phyloP scores from a whole-genome alignment of 1,140 invertebrate species.

The Cydia fagiglandana region DNA sequence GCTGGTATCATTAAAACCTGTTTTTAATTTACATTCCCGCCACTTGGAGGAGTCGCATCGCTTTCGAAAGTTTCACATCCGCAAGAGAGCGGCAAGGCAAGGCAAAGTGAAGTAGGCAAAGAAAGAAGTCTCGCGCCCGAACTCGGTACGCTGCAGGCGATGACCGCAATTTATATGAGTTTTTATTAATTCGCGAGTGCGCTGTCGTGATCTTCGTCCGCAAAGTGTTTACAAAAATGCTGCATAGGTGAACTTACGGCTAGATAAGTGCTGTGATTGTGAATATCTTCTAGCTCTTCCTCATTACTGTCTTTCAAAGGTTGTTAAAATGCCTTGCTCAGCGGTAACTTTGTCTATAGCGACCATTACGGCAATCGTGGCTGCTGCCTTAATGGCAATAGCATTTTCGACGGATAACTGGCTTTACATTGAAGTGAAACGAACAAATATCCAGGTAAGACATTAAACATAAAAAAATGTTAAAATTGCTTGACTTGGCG shows the following conservation, averaged over 20 bases:
- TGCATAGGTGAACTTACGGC: slow-evolving; percentile 73
- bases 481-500: background rate
- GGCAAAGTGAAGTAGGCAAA: slow-evolving; percentile 70
- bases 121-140: slow-evolving; percentile 72
- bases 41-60: slow-evolving; percentile 70
- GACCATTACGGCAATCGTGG: slow-evolving; percentile 95
- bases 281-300: slow-evolving; percentile 56
- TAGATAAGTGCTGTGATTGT: slow-evolving; percentile 76
- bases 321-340: slow-evolving; percentile 92
- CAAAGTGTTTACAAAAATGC: slow-evolving; percentile 77
- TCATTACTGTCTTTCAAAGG: slow-evolving; percentile 61
- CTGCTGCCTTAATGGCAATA: slow-evolving; percentile 93
- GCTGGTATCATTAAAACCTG: slow-evolving; percentile 61
- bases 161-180: slow-evolving; percentile 75
- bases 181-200: slow-evolving; percentile 75
- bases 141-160: slow-evolving; percentile 76
- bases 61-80: slow-evolving; percentile 79
- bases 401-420: slow-evolving; percentile 97
- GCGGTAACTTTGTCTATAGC: slow-evolving; percentile 96
- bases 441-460: slow-evolving; percentile 90
- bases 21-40: slow-evolving; percentile 76
- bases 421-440: slow-evolving; percentile 94
- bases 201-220: slow-evolving; percentile 71
- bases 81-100: slow-evolving; percentile 74
- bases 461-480: background rate